Evolutionary conservation across 1,140 invertebrate species (phyloP), one percentile per base, ranked within the genome.

Genomic region (Hyposmocoma kahamanoa): DNA sequence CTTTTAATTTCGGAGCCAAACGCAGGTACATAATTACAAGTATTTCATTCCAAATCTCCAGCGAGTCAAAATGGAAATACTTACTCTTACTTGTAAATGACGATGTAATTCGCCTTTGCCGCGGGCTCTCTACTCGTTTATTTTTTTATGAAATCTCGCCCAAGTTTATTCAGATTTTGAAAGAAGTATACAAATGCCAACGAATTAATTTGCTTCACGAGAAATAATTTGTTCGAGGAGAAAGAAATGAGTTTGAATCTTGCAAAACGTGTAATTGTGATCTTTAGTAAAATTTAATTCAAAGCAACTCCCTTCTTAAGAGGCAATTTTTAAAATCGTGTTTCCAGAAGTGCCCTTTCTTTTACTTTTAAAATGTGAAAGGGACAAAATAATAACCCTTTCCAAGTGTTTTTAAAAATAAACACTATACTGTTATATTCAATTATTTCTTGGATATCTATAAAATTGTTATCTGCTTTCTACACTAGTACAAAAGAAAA

Each of bases 161-260:
- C 71, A 69, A 81, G 70, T 72, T 81, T 82, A 81, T 77, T 78
- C 74, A 77, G 62, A 77, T 78, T 75, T 77, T 72, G 62, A 75
- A 80, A 78, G 63, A 75, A 82, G 75, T 79, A 84, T 79, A n/a
- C n/a, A n/a, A 74, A 84, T 79, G 62, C 72, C 64, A 65, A 63
- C 63, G 62, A 80, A 85, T 83, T 83, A 85, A 85, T 85, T 85
- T 82, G 56, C 64, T 80, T 83, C 67, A 67, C 70, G 50, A 72
- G 60, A 72, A 79, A 77, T 74, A 69, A 74, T 81, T 78, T 80
- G 47, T 63, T 50, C 53, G 56, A 57, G 47, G 59, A 64, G 76
- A 73, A 76, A 81, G 72, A 78, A 84, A 84, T 75, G 78, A 79
- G 69, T 79, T 71, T 66, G 65, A 78, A 78, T 78, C 67, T 80